These are phyloP conservation scores for Acleris sparsana DNA, from an alignment of 2,888 invertebrate genomes.

Conservation along the genomic window DNA sequence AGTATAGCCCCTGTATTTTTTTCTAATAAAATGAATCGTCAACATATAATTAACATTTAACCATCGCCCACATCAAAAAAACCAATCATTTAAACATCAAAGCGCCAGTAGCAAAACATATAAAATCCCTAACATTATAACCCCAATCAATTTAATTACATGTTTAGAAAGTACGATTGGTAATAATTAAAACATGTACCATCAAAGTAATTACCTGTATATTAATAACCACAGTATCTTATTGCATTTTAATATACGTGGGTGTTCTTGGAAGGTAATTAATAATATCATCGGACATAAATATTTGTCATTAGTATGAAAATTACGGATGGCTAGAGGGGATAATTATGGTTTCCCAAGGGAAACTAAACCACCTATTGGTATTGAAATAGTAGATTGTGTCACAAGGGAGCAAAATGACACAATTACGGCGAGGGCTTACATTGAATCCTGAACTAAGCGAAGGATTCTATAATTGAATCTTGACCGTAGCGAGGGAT, in stretches of 20 bases:
- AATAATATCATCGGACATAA: slow-evolving; percentile 11
- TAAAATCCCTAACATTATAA: slow-evolving; percentile 18
- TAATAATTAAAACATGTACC: slow-evolving; percentile 26
- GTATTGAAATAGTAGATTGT: too few species aligned
- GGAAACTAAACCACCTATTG: slow-evolving; percentile 1
- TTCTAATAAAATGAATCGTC: too few species aligned
- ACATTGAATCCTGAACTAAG: too few species aligned
- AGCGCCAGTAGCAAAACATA: slow-evolving; percentile 24
- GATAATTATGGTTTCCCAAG: not conserved
- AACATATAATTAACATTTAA: too few species aligned
- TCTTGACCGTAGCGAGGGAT: too few species aligned
- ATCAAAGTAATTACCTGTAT: slow-evolving; percentile 26
- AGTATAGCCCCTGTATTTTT: too few species aligned
- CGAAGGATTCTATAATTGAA: too few species aligned
- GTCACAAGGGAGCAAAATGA: too few species aligned
- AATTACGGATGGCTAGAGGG: slow-evolving; percentile 5
- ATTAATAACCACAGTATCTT: slow-evolving; percentile 20
- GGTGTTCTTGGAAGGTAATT: slow-evolving; percentile 30
- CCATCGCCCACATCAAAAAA: not conserved
- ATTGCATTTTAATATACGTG: slow-evolving; percentile 23
- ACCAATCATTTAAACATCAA: not conserved
- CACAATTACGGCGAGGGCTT: too few species aligned
- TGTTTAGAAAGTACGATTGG: slow-evolving; percentile 28
- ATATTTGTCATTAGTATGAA: slow-evolving; percentile 10
- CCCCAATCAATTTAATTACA: slow-evolving; percentile 25